Percentiles rank a stretch among this genome's conserved stretches.
Conservation (phyloP, 2,113 vertebrate genomes). For the Solea solea region DNA sequence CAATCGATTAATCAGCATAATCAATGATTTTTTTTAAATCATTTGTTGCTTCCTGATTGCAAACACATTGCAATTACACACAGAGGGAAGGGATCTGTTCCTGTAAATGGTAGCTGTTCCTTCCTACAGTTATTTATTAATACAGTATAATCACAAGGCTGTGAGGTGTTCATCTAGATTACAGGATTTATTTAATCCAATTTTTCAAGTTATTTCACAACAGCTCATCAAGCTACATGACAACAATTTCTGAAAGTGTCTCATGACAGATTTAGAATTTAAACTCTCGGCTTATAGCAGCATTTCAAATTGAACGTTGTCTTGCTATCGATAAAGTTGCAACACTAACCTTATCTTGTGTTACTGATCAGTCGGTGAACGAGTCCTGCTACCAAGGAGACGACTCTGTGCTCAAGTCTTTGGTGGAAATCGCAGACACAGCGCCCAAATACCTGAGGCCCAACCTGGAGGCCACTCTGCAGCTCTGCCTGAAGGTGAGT, state of each 20-base stretch:
- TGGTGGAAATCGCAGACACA: constrained; percentile 97
- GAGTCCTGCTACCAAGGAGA: constrained; percentile 96
- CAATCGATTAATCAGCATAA: too few relatives aligned
- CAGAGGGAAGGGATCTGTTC: too few relatives aligned
- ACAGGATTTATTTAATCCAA: background rate
- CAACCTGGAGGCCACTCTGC: constrained; percentile 93
- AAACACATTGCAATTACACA: too few relatives aligned
- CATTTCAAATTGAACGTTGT: background rate
- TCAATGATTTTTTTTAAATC: too few relatives aligned
- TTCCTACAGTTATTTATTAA: background rate
- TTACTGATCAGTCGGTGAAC: constrained; percentile 87
- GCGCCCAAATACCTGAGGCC: constrained; percentile 96
- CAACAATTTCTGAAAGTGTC: background rate
- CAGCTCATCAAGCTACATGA: background rate
- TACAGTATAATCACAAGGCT: background rate
- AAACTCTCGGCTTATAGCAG: too few relatives aligned
- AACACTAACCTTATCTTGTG: background rate
- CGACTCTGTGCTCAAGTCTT: constrained; percentile 95
- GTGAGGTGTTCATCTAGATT: background rate
- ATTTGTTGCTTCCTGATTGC: too few relatives aligned
- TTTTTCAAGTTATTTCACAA: background rate
- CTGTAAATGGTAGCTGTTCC: background rate
- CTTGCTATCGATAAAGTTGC: background rate
- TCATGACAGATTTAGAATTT: background rate
- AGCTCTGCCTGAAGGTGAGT: constrained; percentile 93